phyloP scores from a whole-genome alignment of 2,113 vertebrate species.

The Pangasianodon hypophthalmus region DNA sequence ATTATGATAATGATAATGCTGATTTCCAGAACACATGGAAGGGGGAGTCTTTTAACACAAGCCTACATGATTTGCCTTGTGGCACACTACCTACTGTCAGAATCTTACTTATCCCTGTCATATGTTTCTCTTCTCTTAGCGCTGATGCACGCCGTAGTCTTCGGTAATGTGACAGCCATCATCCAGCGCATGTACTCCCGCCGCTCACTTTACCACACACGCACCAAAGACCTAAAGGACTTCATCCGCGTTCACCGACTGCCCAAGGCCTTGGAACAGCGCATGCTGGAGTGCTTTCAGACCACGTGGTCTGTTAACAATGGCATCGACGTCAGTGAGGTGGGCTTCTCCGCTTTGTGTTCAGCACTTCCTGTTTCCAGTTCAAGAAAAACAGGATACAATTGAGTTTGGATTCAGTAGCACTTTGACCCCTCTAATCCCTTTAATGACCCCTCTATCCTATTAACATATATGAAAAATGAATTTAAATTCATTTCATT shows the following conservation, averaged over 20 bases:
- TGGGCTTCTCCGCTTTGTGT: neutral
- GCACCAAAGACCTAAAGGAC: constrained; percentile 97
- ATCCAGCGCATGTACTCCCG: constrained; percentile 98
- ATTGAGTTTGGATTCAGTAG: neutral
- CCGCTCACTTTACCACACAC: constrained; percentile 97
- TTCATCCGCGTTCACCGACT: constrained; percentile 96
- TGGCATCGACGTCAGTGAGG: constrained; percentile 96
- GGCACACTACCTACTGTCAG: neutral
- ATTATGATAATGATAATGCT: neutral
- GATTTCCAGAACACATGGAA: neutral
- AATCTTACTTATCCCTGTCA: neutral
- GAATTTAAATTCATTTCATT: neutral
- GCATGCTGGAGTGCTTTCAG: constrained; percentile 99
- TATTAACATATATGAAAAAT: neutral
- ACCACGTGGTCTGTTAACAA: constrained; percentile 99
- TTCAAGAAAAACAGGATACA: neutral
- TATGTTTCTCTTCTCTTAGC: constrained; percentile 69
- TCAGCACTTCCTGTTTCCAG: neutral
- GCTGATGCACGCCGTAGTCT: constrained; percentile 97
- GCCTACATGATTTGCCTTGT: neutral
- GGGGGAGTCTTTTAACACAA: neutral
- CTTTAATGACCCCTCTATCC: neutral
- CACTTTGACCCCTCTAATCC: neutral
- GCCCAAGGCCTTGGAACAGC: constrained; percentile 93
- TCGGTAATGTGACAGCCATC: constrained; percentile 97